A percentile compares a stretch with the other conserved stretches of the same genome.
phyloP scores from a whole-genome alignment of 2,888 invertebrate genomes.

The Eumacrocentrus americanus region DNA sequence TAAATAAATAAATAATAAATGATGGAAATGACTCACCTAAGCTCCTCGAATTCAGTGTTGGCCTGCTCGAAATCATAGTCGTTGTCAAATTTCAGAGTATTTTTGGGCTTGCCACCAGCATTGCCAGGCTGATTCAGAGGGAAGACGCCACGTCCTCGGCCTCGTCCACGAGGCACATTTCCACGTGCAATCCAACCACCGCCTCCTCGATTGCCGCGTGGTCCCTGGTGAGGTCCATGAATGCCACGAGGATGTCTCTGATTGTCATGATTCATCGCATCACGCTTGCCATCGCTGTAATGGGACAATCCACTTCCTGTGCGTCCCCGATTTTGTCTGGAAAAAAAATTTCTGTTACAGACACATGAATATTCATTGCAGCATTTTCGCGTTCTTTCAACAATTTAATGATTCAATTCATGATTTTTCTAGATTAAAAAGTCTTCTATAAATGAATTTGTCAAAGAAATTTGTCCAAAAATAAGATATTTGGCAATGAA shows the following conservation, averaged over 20 bases:
- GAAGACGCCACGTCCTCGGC: constrained; percentile 57
- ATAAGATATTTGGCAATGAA: no score
- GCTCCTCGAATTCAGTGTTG: constrained; percentile 94
- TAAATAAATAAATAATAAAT: neutral
- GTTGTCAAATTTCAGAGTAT: constrained; percentile 88
- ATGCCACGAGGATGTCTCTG: constrained; percentile 35
- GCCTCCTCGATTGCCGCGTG: constrained; percentile 57
- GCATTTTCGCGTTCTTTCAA: no score
- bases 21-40: no score
- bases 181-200: constrained; percentile 58
- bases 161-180: constrained; percentile 54
- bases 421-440: constrained; percentile 8
- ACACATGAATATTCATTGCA: no score
- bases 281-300: constrained; percentile 53
- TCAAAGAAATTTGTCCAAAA: no score
- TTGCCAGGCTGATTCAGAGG: constrained; percentile 56
- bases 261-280: constrained; percentile 45
- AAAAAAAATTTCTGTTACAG: neutral
- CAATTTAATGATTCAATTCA: no score
- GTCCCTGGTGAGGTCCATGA: constrained; percentile 55
- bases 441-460: no score
- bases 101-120: constrained; percentile 64
- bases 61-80: constrained; percentile 99
- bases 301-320: constrained; percentile 53
- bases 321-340: constrained; percentile 38